Evolutionary conservation across 2,797 vertebrate genomes (phyloP), one percentile per base, ranked within the genome.

Genomic region (Bradypodion pumilum): DNA sequence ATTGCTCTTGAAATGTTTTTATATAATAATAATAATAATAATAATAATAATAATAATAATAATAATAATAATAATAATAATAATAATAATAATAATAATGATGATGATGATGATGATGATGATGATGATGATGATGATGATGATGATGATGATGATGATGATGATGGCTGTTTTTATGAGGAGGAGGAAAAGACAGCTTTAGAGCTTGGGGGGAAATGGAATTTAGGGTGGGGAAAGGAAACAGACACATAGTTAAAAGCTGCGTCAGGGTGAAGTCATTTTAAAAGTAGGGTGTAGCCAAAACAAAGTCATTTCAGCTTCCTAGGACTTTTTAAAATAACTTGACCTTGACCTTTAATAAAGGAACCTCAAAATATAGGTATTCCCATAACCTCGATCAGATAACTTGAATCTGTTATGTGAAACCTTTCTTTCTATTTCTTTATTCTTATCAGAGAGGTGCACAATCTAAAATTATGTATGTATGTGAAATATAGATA

Each of bases 211-310:
- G 96, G 96, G 96, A 97, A 97, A 91, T 89, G 94, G 97, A 97
- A 97, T 96, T 97, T 93, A 96, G 97, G 96, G 97, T 97, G 97
- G 96, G 96, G 96, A 97, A 96, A 96, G 96, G 96, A 97, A 97
- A 96, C 92, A 95, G 95, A 96, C 96, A 96, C 92, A 94, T 92
- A 94, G 94, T 95, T 97, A 95, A 96, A 97, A 97, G 96, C 95
- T 95, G 95, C 93, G 89, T 95, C 90, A 93, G 94, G 94, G 95
- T 91, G 93, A 94, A 95, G 94, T 93, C 85, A 86, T 91, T 91
- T 94, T 90, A 94, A 93, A 95, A 90, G 88, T 91, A 95, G 93
- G 95, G 94, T 93, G 94, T 93, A 94, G 93, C 93, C 92, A 90
- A 87, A 91, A 89, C 86, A 0, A 80, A 79, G 80, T 82, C 79